Conservation (phyloP, 37 sponge, comb jelly and placozoan species). For the Chondrosia reniformis region DNA sequence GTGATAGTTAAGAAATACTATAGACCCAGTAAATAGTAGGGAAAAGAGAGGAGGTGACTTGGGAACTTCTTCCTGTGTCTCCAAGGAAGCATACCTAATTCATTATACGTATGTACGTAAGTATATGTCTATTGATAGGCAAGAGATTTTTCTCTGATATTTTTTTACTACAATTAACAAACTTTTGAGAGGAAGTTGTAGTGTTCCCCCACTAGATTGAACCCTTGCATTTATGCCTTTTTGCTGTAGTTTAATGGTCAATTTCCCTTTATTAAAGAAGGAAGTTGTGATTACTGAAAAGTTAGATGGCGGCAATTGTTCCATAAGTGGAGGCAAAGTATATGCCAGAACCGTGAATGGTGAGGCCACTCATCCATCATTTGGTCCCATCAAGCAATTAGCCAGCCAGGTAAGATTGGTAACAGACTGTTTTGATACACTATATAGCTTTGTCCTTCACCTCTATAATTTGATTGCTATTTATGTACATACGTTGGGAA, state of each 20-base stretch:
- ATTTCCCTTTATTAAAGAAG: slow-evolving; percentile 32
- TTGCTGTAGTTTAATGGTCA: not conserved
- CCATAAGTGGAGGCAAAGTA: slow-evolving; percentile 60
- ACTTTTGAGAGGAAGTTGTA: not conserved
- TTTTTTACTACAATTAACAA: not conserved
- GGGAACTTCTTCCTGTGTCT: not conserved
- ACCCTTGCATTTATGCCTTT: not conserved
- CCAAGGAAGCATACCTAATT: too few species aligned
- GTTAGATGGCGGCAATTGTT: slow-evolving; percentile 79
- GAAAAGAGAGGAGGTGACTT: not conserved
- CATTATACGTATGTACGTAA: not conserved
- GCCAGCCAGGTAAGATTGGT: slow-evolving; percentile 38
- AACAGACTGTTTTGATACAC: too few species aligned
- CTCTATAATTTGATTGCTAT: too few species aligned
- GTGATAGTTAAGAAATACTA: too few species aligned
- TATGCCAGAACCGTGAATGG: slow-evolving; percentile 58
- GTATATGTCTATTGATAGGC: not conserved
- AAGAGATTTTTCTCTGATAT: not conserved
- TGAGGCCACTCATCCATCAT: slow-evolving; percentile 71
- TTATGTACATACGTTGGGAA: too few species aligned
- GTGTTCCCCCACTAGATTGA: not conserved
- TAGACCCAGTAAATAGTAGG: too few species aligned
- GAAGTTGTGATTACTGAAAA: slow-evolving; percentile 78
- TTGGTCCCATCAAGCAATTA: slow-evolving; percentile 75
- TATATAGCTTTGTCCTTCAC: too few species aligned